These are phyloP conservation scores for Procambarus virginalis DNA, from an alignment of 1,140 invertebrate species.

Conservation along the genomic window DNA sequence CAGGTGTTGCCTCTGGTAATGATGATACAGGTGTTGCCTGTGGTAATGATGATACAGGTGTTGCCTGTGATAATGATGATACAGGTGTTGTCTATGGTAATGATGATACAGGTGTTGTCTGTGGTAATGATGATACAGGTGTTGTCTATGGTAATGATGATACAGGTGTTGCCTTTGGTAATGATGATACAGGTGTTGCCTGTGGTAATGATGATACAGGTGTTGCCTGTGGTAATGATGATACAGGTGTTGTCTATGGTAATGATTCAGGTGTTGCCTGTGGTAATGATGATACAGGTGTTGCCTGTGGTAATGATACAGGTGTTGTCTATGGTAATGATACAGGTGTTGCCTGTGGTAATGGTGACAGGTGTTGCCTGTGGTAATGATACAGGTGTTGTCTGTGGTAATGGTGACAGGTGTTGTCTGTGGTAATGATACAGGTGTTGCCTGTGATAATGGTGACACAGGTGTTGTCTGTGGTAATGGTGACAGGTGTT, in stretches of 20 bases:
- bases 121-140: neutral
- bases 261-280: neutral
- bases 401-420: neutral
- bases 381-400: neutral
- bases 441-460: neutral
- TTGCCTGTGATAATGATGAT: neutral
- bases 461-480: neutral
- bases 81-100: neutral
- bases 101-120: too few relatives aligned
- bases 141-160: neutral
- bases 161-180: neutral
- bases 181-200: neutral
- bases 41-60: neutral
- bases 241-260: too few relatives aligned
- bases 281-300: neutral
- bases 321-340: too few relatives aligned
- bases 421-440: neutral
- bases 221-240: neutral
- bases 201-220: neutral
- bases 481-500: neutral
- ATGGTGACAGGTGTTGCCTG: neutral
- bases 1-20: too few relatives aligned
- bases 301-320: neutral
- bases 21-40: neutral
- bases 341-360: neutral